phyloP scores from a whole-genome alignment of 1,140 invertebrate species.

The Pissodes strobi region DNA sequence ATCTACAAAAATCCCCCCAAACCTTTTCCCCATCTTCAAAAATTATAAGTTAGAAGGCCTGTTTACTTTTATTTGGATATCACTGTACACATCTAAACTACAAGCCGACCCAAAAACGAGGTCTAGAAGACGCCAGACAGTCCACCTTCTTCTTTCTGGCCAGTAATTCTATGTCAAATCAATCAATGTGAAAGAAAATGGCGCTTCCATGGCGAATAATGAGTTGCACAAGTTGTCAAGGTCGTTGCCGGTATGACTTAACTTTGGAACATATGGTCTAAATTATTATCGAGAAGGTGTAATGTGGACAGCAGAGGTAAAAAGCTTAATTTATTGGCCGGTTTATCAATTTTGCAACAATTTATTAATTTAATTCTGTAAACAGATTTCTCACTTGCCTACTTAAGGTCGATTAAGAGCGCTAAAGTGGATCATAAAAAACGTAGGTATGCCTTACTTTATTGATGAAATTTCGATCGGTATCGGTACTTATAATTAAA shows the following conservation, averaged over 20 bases:
- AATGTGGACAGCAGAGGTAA: conserved; percentile 21
- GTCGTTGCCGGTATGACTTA: conserved; percentile 23
- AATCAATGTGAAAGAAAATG: neutral
- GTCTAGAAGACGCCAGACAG: conserved; percentile 4
- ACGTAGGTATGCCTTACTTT: no score
- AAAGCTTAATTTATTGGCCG: conserved; percentile 9
- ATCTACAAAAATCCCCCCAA: no score
- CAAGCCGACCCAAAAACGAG: neutral
- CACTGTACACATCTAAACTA: no score
- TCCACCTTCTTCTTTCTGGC: neutral
- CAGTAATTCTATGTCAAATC: neutral
- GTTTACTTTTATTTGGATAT: no score
- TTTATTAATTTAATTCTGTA: no score
- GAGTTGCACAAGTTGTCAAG: conserved; percentile 24
- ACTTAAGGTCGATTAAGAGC: no score
- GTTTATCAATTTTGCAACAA: conserved; percentile 8
- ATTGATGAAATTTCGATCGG: no score
- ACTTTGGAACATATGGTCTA: conserved; percentile 30
- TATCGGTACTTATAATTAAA: no score
- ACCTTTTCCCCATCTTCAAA: no score
- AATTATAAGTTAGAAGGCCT: no score
- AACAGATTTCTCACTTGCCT: no score
- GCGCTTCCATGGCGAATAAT: conserved; percentile 19
- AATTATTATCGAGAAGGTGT: conserved; percentile 23
- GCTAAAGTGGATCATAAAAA: no score